Evolutionary conservation across 2,888 invertebrate genomes (phyloP).

Genomic region (Pterostichus niger): DNA sequence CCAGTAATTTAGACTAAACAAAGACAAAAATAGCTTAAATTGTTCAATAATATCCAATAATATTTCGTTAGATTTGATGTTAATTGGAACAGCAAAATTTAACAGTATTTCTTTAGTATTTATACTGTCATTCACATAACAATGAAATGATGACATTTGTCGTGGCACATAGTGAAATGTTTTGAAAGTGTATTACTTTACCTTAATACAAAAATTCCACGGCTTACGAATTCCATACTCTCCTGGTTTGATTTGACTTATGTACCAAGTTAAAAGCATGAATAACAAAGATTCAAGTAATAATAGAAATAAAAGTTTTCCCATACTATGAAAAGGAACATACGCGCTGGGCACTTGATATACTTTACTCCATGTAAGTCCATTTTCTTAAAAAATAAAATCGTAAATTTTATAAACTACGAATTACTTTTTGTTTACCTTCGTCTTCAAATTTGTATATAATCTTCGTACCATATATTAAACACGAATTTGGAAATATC

Average conservation of each 20-base stretch:
- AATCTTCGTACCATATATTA: constrained; percentile 69
- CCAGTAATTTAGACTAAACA: too few relatives aligned
- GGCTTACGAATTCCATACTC: constrained; percentile 82
- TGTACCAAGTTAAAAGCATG: constrained; percentile 80
- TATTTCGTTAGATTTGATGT: too few relatives aligned
- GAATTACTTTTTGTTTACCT: constrained; percentile 52
- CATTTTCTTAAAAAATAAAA: constrained; percentile 73
- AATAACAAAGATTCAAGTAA: constrained; percentile 78
- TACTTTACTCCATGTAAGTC: constrained; percentile 77
- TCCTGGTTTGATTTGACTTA: constrained; percentile 81
- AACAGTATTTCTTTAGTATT: not conserved
- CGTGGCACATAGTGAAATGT: too few relatives aligned
- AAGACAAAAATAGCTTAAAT: too few relatives aligned
- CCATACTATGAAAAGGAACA: constrained; percentile 73
- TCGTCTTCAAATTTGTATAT: constrained; percentile 68
- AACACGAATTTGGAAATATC: constrained; percentile 61
- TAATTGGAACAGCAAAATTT: not conserved
- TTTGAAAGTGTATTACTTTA: not conserved
- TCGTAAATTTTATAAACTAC: not conserved
- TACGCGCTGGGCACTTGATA: constrained; percentile 74
- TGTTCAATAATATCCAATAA: too few relatives aligned
- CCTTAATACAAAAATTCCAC: constrained; percentile 71
- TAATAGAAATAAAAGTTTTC: constrained; percentile 77
- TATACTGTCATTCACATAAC: constrained; percentile 28
- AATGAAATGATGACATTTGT: too few relatives aligned